These are phyloP conservation scores for Varecia variegata DNA, from an alignment of 2,797 vertebrate species.

Conservation along the genomic window DNA sequence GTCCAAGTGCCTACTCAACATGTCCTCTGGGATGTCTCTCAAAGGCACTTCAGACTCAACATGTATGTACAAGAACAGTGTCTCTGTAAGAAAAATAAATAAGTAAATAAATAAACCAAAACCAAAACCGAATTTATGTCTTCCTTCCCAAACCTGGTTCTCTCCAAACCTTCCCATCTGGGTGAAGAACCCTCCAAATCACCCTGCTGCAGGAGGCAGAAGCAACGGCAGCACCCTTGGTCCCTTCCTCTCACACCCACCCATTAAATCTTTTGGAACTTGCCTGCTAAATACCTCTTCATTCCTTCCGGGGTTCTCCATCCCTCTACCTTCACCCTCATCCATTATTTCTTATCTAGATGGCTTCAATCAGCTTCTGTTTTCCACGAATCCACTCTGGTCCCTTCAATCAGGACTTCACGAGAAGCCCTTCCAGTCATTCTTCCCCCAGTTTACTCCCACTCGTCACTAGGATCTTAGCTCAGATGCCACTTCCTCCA, in stretches of 20 bases:
- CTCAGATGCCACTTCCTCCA: constrained; percentile 29
- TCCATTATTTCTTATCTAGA: neutral
- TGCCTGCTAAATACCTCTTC: neutral
- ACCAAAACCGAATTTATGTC: constrained; percentile 8
- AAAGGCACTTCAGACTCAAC: neutral
- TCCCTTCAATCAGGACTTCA: neutral
- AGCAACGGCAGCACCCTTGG: neutral
- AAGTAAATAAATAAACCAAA: too few relatives aligned
- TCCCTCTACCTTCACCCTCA: neutral
- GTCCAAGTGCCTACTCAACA: neutral
- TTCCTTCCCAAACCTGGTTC: neutral
- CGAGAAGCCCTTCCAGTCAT: neutral
- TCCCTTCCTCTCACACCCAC: neutral
- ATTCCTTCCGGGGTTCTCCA: neutral
- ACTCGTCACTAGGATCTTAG: neutral
- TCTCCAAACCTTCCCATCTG: neutral
- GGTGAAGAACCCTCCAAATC: neutral
- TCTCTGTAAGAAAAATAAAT: neutral
- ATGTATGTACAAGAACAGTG: neutral
- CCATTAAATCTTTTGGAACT: neutral
- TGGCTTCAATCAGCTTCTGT: neutral
- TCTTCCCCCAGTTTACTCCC: constrained; percentile 13
- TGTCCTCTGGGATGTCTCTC: neutral
- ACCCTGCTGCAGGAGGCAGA: neutral
- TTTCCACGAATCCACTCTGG: neutral